phyloP scores from a whole-genome alignment of 2,113 vertebrate species.

The Psilopogon haemacephalus region DNA sequence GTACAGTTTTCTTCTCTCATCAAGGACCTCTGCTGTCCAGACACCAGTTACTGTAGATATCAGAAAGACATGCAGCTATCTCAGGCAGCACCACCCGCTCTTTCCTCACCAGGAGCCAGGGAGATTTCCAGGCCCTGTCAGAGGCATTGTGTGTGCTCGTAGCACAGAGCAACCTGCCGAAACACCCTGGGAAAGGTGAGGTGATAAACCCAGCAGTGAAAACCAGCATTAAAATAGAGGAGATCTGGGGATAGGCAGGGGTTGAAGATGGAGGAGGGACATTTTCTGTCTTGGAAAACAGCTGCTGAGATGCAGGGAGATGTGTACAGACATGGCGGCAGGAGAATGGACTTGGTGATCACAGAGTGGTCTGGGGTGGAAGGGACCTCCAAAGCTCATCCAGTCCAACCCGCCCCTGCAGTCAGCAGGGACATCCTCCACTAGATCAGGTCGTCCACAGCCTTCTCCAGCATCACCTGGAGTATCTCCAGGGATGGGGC shows the following conservation, averaged over 20 bases:
- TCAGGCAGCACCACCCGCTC: not conserved
- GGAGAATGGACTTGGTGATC: not conserved
- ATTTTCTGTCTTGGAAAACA: not conserved
- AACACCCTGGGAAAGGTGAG: not conserved
- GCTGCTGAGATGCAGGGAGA: not conserved
- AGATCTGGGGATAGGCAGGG: not conserved
- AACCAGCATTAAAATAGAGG: rapidly evolving
- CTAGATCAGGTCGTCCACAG: too few relatives aligned
- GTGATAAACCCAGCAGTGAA: too few relatives aligned
- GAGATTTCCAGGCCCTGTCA: not conserved
- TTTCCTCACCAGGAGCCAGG: not conserved
- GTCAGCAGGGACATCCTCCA: too few relatives aligned
- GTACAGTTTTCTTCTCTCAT: not conserved
- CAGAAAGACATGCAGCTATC: not conserved
- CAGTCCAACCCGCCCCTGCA: too few relatives aligned
- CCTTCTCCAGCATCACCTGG: too few relatives aligned
- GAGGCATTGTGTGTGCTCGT: not conserved
- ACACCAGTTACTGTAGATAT: constrained; percentile 57
- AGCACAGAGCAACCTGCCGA: not conserved
- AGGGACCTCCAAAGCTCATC: too few relatives aligned
- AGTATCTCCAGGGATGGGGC: too few relatives aligned
- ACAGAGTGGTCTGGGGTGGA: too few relatives aligned
- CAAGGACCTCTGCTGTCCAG: not conserved
- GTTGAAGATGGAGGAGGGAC: not conserved
- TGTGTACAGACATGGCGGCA: not conserved